Conservation (phyloP, 2,113 vertebrate species). For the Apistogramma diplotaenia region DNA sequence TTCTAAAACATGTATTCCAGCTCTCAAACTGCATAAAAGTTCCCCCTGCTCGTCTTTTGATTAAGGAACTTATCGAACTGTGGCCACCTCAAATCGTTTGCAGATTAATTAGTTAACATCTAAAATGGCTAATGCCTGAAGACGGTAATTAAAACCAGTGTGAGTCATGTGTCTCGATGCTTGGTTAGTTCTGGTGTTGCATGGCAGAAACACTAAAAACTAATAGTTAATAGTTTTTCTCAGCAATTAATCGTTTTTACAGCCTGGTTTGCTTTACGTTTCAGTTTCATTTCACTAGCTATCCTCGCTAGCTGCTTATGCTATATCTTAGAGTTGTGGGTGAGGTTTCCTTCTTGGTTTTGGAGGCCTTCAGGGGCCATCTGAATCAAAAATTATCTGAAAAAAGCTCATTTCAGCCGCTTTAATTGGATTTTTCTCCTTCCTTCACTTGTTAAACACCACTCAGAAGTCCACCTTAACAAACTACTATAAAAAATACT, state of each 20-base stretch:
- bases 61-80: constrained; percentile 29
- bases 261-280: not conserved
- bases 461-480: not conserved
- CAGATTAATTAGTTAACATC: constrained; percentile 27
- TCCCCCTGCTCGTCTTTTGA: constrained; percentile 38
- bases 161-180: not conserved
- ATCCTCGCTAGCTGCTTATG: not conserved
- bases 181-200: not conserved
- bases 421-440: not conserved
- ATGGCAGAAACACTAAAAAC: not conserved
- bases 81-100: constrained; percentile 17
- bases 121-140: not conserved
- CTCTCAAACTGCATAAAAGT: constrained; percentile 32
- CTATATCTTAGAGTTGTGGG: not conserved
- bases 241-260: not conserved
- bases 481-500: not conserved
- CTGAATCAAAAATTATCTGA: not conserved
- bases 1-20: constrained; percentile 32
- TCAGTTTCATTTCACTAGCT: not conserved
- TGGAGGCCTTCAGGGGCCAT: not conserved
- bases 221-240: not conserved
- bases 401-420: not conserved
- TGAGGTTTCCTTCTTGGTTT: not conserved
- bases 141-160: not conserved
- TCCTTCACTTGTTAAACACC: not conserved